A percentile compares a stretch with the other conserved stretches of the same genome.
Evolutionary conservation across 2,888 invertebrate species (phyloP).

Genomic region (Odontomyia ornata): DNA sequence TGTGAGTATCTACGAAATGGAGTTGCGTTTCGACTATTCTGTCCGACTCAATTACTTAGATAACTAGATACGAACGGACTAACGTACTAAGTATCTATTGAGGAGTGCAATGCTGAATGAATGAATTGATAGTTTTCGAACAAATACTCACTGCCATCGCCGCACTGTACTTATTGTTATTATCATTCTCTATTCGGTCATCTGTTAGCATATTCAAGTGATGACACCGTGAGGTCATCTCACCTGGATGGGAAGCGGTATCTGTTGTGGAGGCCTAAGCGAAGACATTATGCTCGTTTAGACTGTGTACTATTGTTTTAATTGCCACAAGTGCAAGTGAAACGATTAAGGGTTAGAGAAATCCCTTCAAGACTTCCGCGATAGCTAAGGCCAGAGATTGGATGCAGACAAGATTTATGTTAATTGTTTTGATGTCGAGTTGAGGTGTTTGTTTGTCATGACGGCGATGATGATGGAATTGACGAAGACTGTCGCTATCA

Average conservation of each 20-base stretch:
- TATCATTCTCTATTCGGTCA: conserved; percentile 12
- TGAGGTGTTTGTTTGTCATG: not conserved
- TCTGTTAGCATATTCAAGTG: not conserved
- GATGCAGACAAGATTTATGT: conserved; percentile 2
- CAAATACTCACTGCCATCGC: not conserved
- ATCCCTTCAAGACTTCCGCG: conserved; percentile 25
- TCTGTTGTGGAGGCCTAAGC: not conserved
- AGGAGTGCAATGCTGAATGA: not conserved
- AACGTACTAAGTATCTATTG: not conserved
- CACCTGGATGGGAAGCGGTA: not conserved
- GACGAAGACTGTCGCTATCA: not conserved
- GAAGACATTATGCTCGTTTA: too few relatives aligned
- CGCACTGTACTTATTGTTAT: not conserved
- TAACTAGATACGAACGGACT: conserved; percentile 8
- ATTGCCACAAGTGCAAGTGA: not conserved
- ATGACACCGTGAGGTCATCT: conserved; percentile 1
- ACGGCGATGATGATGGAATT: not conserved
- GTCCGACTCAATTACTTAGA: conserved; percentile 23
- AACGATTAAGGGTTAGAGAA: conserved; percentile 15
- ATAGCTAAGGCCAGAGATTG: not conserved
- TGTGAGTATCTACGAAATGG: conserved; percentile 8
- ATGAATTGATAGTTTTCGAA: conserved; percentile 19
- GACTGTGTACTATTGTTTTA: not conserved
- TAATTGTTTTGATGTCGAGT: not conserved
- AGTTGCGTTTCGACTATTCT: not conserved